Evolutionary conservation across 2,113 vertebrate species (phyloP).

Genomic region (Erythrocercus mccallii): DNA sequence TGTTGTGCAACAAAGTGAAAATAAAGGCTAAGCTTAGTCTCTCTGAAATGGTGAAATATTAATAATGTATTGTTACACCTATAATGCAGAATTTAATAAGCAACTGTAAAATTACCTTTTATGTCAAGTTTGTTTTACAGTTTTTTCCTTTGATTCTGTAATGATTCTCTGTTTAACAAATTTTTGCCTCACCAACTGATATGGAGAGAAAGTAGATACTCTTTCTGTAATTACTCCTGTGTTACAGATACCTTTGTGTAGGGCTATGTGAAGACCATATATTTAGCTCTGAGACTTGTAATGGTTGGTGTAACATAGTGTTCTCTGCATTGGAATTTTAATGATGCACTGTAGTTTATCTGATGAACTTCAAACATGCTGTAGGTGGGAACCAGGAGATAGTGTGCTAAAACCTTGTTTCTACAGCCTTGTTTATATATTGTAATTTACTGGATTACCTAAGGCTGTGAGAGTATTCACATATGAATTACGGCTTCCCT

Average conservation of each 20-base stretch:
- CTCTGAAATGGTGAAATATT: background rate
- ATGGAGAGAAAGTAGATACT: background rate
- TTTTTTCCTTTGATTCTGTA: background rate
- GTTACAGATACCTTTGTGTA: background rate
- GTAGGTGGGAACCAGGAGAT: background rate
- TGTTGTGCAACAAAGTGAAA: background rate
- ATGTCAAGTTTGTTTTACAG: background rate
- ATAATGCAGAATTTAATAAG: background rate
- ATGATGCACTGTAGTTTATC: background rate
- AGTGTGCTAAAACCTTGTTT: background rate
- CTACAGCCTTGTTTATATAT: background rate
- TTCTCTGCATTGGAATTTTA: background rate
- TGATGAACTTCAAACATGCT: conserved; percentile 8
- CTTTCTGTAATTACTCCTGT: background rate
- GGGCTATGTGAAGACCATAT: background rate
- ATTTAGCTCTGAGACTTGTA: background rate
- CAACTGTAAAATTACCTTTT: background rate
- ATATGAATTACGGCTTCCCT: background rate
- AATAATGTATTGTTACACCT: accelerated
- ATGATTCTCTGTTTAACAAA: background rate
- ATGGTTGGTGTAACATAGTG: background rate
- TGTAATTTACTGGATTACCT: background rate
- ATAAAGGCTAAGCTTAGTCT: background rate
- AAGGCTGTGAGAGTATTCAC: background rate
- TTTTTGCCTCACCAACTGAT: background rate